A percentile compares a stretch with the other conserved stretches of the same genome.
Evolutionary conservation across 2,113 vertebrate genomes (phyloP).

Genomic region (Pampusana beccarii): DNA sequence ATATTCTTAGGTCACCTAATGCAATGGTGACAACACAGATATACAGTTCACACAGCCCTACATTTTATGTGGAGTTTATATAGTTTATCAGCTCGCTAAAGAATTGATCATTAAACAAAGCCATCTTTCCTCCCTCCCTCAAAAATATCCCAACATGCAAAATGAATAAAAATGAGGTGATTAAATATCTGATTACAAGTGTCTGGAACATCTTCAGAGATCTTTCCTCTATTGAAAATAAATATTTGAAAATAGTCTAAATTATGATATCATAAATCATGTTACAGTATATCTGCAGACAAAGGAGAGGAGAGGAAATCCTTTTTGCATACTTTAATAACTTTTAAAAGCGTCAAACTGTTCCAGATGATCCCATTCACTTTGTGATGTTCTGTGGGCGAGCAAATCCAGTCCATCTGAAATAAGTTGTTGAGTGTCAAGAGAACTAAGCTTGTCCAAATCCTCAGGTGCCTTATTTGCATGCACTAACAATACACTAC

Average conservation of each 20-base stretch:
- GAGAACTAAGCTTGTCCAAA: not conserved
- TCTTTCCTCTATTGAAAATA: not conserved
- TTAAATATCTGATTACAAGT: not conserved
- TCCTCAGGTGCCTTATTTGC: not conserved
- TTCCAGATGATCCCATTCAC: not conserved
- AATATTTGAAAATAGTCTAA: not conserved
- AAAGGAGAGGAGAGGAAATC: not conserved
- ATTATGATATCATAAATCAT: not conserved
- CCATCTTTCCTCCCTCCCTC: not conserved
- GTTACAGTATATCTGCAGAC: not conserved
- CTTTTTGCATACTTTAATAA: not conserved
- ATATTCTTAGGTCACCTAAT: not conserved
- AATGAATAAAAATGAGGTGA: not conserved
- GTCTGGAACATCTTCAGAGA: slow-evolving; percentile 5
- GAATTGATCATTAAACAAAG: not conserved
- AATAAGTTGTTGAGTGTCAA: not conserved
- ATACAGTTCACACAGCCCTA: not conserved
- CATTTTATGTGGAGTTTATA: not conserved
- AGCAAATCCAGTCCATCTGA: not conserved
- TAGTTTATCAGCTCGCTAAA: not conserved
- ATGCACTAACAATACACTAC: not conserved
- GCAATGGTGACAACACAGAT: not conserved
- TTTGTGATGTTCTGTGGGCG: not conserved
- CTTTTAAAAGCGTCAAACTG: not conserved
- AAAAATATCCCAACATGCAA: not conserved